Conservation (phyloP, 2,888 invertebrate species). For the Drosophila borealis region DNA sequence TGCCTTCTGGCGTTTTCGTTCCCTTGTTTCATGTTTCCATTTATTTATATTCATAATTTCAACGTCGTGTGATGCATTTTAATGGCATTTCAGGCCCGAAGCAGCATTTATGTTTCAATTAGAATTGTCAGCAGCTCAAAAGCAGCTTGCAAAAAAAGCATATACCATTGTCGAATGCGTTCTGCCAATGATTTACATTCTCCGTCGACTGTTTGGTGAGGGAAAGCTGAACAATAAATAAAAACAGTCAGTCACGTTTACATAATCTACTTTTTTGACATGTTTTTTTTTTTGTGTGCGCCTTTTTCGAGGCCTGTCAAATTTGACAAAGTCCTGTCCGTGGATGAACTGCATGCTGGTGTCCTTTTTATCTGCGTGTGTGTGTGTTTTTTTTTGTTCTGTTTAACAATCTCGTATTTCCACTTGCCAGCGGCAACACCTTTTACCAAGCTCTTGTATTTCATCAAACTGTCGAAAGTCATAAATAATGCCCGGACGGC, state of each 20-base stretch:
- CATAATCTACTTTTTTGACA: slow-evolving; percentile 20
- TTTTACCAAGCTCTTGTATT: slow-evolving; percentile 13
- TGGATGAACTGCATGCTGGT: slow-evolving; percentile 44
- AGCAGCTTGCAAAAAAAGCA: slow-evolving; percentile 7
- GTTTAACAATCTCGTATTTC: slow-evolving; percentile 15
- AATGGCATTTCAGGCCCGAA: slow-evolving; percentile 3
- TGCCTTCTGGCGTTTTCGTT: no score
- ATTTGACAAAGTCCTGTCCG: slow-evolving; percentile 54
- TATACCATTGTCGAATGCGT: slow-evolving; percentile 14
- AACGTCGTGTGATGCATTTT: slow-evolving; percentile 1
- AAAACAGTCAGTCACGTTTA: slow-evolving; percentile 33
- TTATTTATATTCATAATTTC: background rate
- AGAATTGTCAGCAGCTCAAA: slow-evolving; percentile 3
- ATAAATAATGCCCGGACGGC: slow-evolving; percentile 58
- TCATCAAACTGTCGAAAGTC: slow-evolving; percentile 63
- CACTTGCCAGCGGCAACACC: slow-evolving; percentile 33
- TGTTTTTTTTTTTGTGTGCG: slow-evolving; percentile 5
- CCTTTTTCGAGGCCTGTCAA: slow-evolving; percentile 58
- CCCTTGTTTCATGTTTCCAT: background rate
- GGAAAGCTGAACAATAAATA: slow-evolving; percentile 30
- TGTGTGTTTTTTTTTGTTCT: slow-evolving; percentile 2
- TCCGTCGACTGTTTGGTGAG: no score
- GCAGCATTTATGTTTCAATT: slow-evolving; percentile 38
- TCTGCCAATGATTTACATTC: slow-evolving; percentile 34
- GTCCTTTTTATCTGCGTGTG: slow-evolving; percentile 20